Conservation (phyloP, 2,888 invertebrate genomes). For the Scelioninae gen. 2 region DNA sequence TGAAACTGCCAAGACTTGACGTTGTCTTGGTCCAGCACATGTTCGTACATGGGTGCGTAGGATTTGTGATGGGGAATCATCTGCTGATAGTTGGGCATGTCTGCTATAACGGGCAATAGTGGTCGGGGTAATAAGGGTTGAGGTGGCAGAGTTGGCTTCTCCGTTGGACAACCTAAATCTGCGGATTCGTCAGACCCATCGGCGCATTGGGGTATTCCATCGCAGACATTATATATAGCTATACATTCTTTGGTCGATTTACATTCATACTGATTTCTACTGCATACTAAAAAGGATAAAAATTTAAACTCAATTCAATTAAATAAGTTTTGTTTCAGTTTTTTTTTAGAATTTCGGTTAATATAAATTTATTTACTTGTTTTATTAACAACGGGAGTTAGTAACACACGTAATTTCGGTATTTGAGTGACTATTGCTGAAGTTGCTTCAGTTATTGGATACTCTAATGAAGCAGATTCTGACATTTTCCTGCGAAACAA, state of each 20-base stretch:
- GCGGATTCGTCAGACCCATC: conserved; percentile 95
- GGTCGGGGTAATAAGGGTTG: conserved; percentile 64
- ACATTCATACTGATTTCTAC: conserved; percentile 92
- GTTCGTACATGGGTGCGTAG: conserved; percentile 65
- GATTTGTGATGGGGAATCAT: conserved; percentile 67
- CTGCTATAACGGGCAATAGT: conserved; percentile 61
- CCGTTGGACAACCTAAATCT: conserved; percentile 85
- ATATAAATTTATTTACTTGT: conserved; percentile 61
- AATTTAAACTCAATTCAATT: neutral
- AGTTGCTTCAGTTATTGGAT: conserved; percentile 65
- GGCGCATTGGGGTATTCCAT: conserved; percentile 93
- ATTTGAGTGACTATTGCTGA: conserved; percentile 62
- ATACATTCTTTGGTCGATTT: conserved; percentile 92
- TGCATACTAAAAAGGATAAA: conserved; percentile 77
- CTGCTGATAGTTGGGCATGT: conserved; percentile 68
- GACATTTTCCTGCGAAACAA: conserved; percentile 64
- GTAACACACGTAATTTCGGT: conserved; percentile 61
- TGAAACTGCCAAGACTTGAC: conserved; percentile 66
- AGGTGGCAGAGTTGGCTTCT: conserved; percentile 74
- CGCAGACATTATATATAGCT: conserved; percentile 95
- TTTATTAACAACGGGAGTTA: conserved; percentile 65
- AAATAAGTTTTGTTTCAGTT: no score
- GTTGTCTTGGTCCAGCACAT: conserved; percentile 62
- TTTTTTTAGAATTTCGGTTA: no score
- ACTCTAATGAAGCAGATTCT: conserved; percentile 63